Base-by-base conservation (phyloP, 1,140 invertebrate species). In the Melipona quadrifasciata region DNA sequence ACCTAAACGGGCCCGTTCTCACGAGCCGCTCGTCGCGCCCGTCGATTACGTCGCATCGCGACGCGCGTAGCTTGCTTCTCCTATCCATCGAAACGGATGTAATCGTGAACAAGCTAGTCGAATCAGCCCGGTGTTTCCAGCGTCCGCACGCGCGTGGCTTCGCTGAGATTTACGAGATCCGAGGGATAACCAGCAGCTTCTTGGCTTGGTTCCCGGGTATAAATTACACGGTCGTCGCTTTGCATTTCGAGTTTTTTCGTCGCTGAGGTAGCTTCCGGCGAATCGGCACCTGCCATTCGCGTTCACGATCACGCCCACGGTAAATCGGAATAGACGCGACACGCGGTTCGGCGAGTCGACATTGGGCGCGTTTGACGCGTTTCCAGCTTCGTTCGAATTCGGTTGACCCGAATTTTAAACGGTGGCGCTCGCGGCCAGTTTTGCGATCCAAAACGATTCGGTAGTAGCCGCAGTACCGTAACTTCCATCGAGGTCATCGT, bases 1-100 rank as follows among this genome's bases (percentile, higher is more conserved):
- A 91, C 86, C 85, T 61, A 83, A 91, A 87, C 88, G 87, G 87
- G 74, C 75, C 75, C 80, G 91, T 93, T 93, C 92, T 92, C 92
- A 93, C 91, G 88, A 88, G 86, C 87, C 82, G 89, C 34, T 68
- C 53, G 73, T 31, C 39, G 55, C 70, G 58, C 19, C 27, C 68
- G 65, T 93, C 91, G 90, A 91, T 91, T 53, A 67, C 39, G 68
- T 72, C n/a, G 64, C 57, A 31, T 65, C 58, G 71, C 34, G 55
- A 27, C 58, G 21, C 58, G 51, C 55, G 27, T 55, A 47, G 39
- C n/a, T 27, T 10, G 24, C 19, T 68, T 19, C 55, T 27, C 19
- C 55, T 27, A 27, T 17, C 31, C 39, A 19, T 51, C 80, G 31
- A 34, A 57, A 51, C 58, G 73, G 51, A 76, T 65, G 72, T 76